Percentiles rank a stretch among this genome's conserved stretches.
Conservation (phyloP, 2,113 vertebrate species). For the Onychostruthus taczanowskii region DNA sequence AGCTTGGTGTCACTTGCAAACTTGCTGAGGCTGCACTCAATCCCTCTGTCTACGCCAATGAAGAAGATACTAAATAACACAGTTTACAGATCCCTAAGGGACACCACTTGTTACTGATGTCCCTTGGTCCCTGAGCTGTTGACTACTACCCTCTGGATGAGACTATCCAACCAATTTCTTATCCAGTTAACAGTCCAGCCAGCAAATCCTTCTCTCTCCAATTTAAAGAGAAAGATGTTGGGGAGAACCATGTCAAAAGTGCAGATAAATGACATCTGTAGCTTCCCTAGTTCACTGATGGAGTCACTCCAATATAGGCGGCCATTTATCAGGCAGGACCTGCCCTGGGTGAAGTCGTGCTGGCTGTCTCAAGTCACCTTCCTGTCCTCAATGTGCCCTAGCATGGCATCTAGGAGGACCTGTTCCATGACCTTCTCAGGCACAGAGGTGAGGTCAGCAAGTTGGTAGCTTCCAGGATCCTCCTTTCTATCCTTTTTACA, state of each 20-base stretch:
- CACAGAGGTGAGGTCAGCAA: background rate
- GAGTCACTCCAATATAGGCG: background rate
- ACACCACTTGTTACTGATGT: background rate
- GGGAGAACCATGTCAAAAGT: background rate
- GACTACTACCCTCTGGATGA: background rate
- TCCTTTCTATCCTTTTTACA: background rate
- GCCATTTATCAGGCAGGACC: background rate
- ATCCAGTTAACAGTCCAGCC: background rate
- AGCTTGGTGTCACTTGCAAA: background rate
- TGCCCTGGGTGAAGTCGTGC: rapidly evolving
- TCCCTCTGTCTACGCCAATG: background rate
- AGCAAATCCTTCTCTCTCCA: background rate
- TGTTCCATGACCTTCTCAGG: background rate
- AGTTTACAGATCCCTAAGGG: background rate
- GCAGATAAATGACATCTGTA: background rate
- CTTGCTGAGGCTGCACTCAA: background rate
- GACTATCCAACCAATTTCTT: background rate
- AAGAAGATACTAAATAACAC: background rate
- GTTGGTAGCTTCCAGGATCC: background rate
- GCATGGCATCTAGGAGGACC: background rate
- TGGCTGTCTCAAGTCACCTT: background rate
- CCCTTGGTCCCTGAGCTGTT: rapidly evolving
- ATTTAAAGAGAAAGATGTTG: background rate
- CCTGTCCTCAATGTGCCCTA: background rate
- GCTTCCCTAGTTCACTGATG: background rate